Evolutionary conservation across 2,888 invertebrate species (phyloP).

Genomic region (Scaptomyza tumidula): DNA sequence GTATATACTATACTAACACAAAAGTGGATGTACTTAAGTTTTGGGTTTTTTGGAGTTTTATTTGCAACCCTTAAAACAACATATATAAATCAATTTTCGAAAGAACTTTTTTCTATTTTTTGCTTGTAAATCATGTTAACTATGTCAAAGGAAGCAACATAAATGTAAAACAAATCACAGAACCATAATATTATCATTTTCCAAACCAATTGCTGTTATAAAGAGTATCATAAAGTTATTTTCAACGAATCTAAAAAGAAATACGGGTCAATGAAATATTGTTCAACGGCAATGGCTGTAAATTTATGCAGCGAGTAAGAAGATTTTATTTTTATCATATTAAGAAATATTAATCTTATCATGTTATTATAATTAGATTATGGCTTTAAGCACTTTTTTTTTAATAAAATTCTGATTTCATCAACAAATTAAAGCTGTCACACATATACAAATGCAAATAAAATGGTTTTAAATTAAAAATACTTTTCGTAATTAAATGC

Average conservation of each 20-base stretch:
- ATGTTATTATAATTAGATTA: neutral
- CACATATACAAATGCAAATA: neutral
- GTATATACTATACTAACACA: conserved; percentile 1
- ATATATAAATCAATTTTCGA: conserved; percentile 23
- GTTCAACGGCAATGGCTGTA: neutral
- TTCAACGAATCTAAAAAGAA: neutral
- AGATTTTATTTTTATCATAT: neutral
- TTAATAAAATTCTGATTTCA: neutral
- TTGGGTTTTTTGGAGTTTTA: neutral
- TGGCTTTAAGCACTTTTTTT: neutral
- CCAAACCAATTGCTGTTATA: neutral
- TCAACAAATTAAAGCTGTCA: conserved; percentile 14
- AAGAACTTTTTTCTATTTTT: neutral
- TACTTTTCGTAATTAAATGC: conserved; percentile 29
- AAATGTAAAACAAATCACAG: conserved; percentile 5
- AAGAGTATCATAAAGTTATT: neutral
- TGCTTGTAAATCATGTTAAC: neutral
- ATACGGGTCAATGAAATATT: neutral
- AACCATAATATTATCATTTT: neutral
- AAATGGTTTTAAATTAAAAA: neutral
- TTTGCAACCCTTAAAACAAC: conserved; percentile 3
- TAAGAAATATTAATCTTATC: neutral
- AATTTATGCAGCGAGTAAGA: neutral
- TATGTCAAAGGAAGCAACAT: neutral
- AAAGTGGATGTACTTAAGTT: conserved; percentile 24